Evolutionary conservation across 64 coral and sea anemone species (phyloP).

Genomic region (Stichodactyla helianthus): DNA sequence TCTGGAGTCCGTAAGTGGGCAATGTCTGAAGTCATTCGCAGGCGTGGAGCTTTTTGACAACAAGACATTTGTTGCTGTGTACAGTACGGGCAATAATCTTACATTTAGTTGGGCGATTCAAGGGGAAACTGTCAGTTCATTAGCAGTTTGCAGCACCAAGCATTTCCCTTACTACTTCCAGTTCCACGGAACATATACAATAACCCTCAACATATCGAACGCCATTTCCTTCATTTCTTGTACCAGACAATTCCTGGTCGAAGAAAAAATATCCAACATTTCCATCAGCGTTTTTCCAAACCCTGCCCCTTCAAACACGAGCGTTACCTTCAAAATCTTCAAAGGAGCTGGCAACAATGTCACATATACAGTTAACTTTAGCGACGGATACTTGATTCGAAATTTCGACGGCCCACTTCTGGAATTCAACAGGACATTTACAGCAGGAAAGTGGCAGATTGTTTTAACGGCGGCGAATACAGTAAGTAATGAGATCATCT

Average conservation of each 20-base stretch:
- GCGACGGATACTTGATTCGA: constrained; percentile 54
- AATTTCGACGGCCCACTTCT: constrained; percentile 32
- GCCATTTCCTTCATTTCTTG: constrained; percentile 36
- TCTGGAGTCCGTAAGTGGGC: constrained; percentile 41
- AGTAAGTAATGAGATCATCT: constrained; percentile 69
- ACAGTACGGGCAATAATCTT: constrained; percentile 61
- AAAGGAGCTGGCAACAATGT: constrained; percentile 66
- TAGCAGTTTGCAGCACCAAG: constrained; percentile 34
- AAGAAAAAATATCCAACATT: constrained; percentile 47
- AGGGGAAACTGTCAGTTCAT: constrained; percentile 3
- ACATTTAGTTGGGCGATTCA: constrained; percentile 66
- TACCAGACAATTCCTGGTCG: constrained; percentile 42
- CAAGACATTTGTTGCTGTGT: constrained; percentile 48
- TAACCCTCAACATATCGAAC: constrained; percentile 74
- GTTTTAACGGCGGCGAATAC: constrained; percentile 60
- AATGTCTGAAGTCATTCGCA: constrained; percentile 48
- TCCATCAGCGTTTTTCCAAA: constrained; percentile 61
- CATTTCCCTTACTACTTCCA: constrained; percentile 49
- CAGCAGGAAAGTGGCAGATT: constrained; percentile 59
- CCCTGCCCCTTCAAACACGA: constrained; percentile 67
- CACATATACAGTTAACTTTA: constrained; percentile 64
- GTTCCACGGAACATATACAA: constrained; percentile 36
- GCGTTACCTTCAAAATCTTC: constrained; percentile 68
- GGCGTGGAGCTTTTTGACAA: constrained; percentile 60
- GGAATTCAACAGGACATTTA: constrained; percentile 70